phyloP scores from a whole-genome alignment of 2,888 invertebrate genomes.

The Gymnoscelis rufifasciata region DNA sequence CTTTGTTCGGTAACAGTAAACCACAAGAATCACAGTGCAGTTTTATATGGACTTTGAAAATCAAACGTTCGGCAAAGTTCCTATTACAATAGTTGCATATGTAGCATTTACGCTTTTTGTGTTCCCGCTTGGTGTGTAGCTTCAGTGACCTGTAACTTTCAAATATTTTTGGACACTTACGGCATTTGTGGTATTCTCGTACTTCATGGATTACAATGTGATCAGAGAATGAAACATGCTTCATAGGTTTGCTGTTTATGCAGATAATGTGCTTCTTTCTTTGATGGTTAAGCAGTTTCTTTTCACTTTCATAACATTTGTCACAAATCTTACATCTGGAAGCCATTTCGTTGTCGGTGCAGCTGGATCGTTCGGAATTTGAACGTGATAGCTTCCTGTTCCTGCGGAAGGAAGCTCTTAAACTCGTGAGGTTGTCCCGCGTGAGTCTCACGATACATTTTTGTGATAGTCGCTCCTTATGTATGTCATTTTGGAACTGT shows the following conservation, averaged over 20 bases:
- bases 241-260: slow-evolving; percentile 47
- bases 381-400: slow-evolving; percentile 21
- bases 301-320: slow-evolving; percentile 52
- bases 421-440: slow-evolving; percentile 42
- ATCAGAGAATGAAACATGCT: slow-evolving; percentile 64
- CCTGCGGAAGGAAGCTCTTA: slow-evolving; percentile 31
- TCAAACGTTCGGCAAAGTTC: slow-evolving; percentile 57
- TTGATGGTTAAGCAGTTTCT: slow-evolving; percentile 53
- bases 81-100: slow-evolving; percentile 65
- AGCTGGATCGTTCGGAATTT: slow-evolving; percentile 34
- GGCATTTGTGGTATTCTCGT: slow-evolving; percentile 59
- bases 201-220: slow-evolving; percentile 61
- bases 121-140: slow-evolving; percentile 49
- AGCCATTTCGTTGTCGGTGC: slow-evolving; percentile 33
- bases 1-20: slow-evolving; percentile 40
- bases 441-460: slow-evolving; percentile 45
- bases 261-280: slow-evolving; percentile 59
- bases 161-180: slow-evolving; percentile 62
- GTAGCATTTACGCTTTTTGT: slow-evolving; percentile 65
- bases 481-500: slow-evolving; percentile 5
- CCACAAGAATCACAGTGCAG: slow-evolving; percentile 63
- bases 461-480: slow-evolving; percentile 28
- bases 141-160: slow-evolving; percentile 49
- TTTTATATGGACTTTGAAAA: slow-evolving; percentile 66
- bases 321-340: slow-evolving; percentile 59